Percentiles rank a stretch among this genome's conserved stretches.
phyloP scores from a whole-genome alignment of 1,140 invertebrate genomes.

The Drosophila fuyamai region DNA sequence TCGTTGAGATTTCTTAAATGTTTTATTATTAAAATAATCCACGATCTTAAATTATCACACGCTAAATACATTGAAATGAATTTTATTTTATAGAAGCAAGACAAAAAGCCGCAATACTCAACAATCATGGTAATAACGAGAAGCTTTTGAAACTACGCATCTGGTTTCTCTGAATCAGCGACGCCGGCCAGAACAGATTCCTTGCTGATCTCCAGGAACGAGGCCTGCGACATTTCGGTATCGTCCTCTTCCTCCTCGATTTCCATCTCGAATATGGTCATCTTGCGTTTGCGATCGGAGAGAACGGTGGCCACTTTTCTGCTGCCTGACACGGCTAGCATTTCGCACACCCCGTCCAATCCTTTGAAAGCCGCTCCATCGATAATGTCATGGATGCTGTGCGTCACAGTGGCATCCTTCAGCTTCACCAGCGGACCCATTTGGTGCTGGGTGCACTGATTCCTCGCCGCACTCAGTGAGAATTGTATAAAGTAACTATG shows the following conservation, averaged over 20 bases:
- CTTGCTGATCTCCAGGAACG: conserved; percentile 82
- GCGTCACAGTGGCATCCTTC: conserved; percentile 85
- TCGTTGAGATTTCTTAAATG: not conserved
- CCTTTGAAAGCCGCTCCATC: conserved; percentile 86
- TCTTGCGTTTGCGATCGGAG: conserved; percentile 91
- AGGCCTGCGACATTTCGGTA: conserved; percentile 87
- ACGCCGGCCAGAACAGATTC: conserved; percentile 61
- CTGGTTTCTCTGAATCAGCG: conserved; percentile 35
- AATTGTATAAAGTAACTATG: conserved; percentile 89
- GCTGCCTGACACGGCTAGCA: conserved; percentile 93
- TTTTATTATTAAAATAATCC: not conserved
- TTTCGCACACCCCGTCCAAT: conserved; percentile 90
- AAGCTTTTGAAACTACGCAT: conserved; percentile 6
- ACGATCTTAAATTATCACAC: not conserved
- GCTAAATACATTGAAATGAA: not conserved
- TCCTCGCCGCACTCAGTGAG: conserved; percentile 85
- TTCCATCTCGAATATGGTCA: conserved; percentile 96
- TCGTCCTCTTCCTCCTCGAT: conserved; percentile 96
- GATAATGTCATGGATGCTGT: conserved; percentile 85
- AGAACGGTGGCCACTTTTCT: conserved; percentile 95
- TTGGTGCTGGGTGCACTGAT: conserved; percentile 81
- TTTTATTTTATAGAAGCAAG: not conserved
- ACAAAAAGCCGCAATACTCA: too few relatives aligned
- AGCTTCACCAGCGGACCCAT: conserved; percentile 85
- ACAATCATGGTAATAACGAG: too few relatives aligned